These are phyloP conservation scores for Eurytoma adleriae DNA, from an alignment of 2,888 invertebrate genomes.

Conservation along the genomic window DNA sequence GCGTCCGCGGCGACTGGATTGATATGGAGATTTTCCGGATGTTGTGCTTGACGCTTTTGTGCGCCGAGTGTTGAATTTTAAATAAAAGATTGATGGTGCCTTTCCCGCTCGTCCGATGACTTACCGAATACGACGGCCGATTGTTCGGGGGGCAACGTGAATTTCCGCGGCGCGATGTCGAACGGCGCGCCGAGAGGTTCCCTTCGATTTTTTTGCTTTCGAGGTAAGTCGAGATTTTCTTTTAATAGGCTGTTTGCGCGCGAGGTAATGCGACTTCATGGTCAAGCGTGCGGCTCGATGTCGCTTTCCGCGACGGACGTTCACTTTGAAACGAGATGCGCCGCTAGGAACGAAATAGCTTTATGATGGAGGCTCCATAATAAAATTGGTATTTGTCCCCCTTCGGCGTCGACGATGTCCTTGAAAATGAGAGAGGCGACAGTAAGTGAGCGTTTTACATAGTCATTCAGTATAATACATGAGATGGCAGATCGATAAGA, in stretches of 20 bases:
- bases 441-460: constrained; percentile 56
- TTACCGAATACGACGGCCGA: background rate
- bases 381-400: constrained; percentile 60
- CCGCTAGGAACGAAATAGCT: constrained; percentile 13
- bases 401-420: constrained; percentile 55
- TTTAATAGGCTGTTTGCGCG: too few relatives aligned
- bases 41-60: constrained; percentile 26
- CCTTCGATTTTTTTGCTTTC: too few relatives aligned
- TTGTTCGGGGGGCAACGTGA: background rate
- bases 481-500: constrained; percentile 50
- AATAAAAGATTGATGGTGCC: constrained; percentile 36
- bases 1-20: constrained; percentile 10
- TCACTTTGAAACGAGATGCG: constrained; percentile 8
- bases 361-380: constrained; percentile 22
- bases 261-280: too few relatives aligned
- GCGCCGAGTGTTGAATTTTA: constrained; percentile 13
- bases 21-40: constrained; percentile 51
- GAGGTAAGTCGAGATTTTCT: too few relatives aligned
- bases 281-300: too few relatives aligned
- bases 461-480: constrained; percentile 30
- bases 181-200: too few relatives aligned
- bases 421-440: constrained; percentile 60
- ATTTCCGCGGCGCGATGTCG: too few relatives aligned
- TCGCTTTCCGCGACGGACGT: constrained; percentile 3
- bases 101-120: background rate